These are phyloP conservation scores for Caligus rogercresseyi DNA, from an alignment of 1,140 invertebrate species.

Conservation along the genomic window DNA sequence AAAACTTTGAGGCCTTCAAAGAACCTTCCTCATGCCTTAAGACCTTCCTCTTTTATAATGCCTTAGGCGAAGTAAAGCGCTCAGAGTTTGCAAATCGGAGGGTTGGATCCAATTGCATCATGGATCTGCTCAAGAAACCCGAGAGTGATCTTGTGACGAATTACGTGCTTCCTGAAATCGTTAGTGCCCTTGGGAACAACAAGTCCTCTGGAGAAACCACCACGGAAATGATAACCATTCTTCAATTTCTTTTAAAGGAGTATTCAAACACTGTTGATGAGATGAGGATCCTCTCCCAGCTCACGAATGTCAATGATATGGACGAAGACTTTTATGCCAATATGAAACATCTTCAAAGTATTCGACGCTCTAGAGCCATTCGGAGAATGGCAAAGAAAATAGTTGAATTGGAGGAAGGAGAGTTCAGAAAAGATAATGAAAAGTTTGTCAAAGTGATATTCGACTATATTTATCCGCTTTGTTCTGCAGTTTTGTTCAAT, in stretches of 20 bases:
- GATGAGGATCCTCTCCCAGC: neutral
- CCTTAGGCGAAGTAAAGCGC: neutral
- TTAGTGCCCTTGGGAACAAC: neutral
- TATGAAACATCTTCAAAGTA: neutral
- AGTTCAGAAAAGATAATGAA: too few relatives aligned
- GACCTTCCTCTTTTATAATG: neutral
- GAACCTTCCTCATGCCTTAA: neutral
- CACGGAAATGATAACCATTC: neutral
- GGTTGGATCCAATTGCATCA: neutral
- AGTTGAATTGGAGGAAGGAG: neutral
- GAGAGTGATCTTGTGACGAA: neutral
- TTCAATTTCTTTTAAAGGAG: neutral
- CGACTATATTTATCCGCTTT: neutral
- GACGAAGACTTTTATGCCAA: neutral
- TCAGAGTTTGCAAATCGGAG: neutral
- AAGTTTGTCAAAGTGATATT: too few relatives aligned
- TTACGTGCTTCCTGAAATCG: neutral
- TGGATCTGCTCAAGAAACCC: neutral
- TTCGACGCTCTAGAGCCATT: neutral
- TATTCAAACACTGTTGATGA: neutral
- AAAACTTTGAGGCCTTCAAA: neutral
- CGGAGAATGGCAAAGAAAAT: neutral
- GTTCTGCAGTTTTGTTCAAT: neutral
- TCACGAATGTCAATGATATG: neutral
- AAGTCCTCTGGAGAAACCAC: neutral